Evolutionary conservation across 2,797 vertebrate genomes (phyloP).

Genomic region (Chloroceryle amazona): DNA sequence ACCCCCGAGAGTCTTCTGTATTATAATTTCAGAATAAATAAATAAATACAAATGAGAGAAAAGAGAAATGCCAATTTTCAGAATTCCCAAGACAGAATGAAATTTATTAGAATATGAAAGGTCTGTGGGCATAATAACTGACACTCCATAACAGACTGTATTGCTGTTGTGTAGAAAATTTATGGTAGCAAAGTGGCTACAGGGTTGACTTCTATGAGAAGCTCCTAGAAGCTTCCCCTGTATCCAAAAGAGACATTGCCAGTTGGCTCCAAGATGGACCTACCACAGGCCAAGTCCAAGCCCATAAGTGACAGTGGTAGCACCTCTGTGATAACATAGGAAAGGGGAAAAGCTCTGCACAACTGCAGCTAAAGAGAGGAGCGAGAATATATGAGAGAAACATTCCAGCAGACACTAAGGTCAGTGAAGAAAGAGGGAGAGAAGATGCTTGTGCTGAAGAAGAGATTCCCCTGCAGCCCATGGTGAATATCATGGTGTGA

Average conservation of each 20-base stretch:
- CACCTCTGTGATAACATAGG: not conserved
- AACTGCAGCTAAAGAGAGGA: not conserved
- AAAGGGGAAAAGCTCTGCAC: too few relatives aligned
- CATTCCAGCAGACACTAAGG: too few relatives aligned
- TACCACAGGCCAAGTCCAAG: not conserved
- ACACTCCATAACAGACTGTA: not conserved
- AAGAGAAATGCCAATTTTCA: not conserved
- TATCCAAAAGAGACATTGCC: not conserved
- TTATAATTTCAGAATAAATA: not conserved
- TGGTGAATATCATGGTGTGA: not conserved
- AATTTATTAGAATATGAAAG: conserved; percentile 10
- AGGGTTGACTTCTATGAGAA: not conserved
- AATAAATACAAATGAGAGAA: not conserved
- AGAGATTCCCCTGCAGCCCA: not conserved
- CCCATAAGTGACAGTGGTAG: not conserved
- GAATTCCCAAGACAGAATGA: not conserved
- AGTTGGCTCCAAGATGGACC: not conserved
- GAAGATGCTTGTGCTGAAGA: not conserved
- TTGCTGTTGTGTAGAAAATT: not conserved
- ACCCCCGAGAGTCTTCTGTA: not conserved
- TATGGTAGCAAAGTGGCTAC: not conserved
- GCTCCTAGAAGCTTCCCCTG: not conserved
- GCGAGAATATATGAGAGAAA: not conserved
- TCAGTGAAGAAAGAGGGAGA: not conserved
- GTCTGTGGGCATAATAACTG: not conserved